Base-by-base conservation (phyloP, 1,140 invertebrate species). In the Sitobion miscanthi region DNA sequence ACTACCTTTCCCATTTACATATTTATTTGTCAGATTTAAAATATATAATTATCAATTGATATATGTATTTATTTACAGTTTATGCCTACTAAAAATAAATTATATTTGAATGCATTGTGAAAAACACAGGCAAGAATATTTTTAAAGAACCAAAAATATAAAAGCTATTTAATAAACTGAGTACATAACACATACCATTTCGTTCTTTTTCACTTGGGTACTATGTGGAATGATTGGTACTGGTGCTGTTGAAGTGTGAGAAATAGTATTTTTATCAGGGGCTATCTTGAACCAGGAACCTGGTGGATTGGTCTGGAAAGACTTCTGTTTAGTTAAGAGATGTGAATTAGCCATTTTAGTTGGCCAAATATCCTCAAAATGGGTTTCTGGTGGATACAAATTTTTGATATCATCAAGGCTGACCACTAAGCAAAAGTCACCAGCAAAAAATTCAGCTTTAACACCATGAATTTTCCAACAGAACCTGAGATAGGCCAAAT, bases 381-480 rank as follows among this genome's bases (percentile, higher is more conserved):
- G 96, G 4, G 98, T 98, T 21, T 97, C 97, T 47, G 97, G 97
- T 5, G 98, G 98, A 94, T 98, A 98, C 95, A 98, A 98, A 95
- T 97, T 97, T 95, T 98, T 98, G 94, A 99, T 98, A 95, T 98
- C 98, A 77, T 97, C 97, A 93, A 98, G 96, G 96, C 97, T 98
- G 54, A 98, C 98, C 94, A 98, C 98, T 86, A 97, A 97, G 95
- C 98, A 98, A 11, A 97, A 97, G 94, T 98, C 98, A 96, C 97
- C 97, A 6, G 97, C 97, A 95, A 98, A 98, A 38, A 98, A 95
- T 96, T 98, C 98, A 95, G 98, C 98, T 93, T 98, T 96, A 91
- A 98, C 98, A 90, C 98, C 98, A 96, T 98, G 98, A 92, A 98
- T 98, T 95, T 98, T 98, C 95, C 98, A 98, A 95, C 98, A 98